These are phyloP conservation scores for Amphipyra berbera DNA, from an alignment of 2,888 invertebrate species.

Conservation along the genomic window DNA sequence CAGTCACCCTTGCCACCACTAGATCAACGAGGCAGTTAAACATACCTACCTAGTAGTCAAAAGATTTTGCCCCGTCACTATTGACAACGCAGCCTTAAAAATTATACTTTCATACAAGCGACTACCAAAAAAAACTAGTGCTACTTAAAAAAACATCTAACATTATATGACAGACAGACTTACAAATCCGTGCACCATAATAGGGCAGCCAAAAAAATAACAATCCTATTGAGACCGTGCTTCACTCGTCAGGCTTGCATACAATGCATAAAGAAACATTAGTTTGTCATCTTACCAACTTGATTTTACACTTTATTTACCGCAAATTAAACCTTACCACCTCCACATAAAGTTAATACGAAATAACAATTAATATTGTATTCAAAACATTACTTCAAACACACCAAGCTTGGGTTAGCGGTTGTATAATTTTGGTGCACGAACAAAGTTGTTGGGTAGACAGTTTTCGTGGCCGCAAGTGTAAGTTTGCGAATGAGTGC, in stretches of 20 bases:
- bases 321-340: constrained; percentile 43
- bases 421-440: constrained; percentile 33
- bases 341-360: constrained; percentile 3
- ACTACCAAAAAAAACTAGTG: constrained; percentile 60
- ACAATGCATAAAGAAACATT: constrained; percentile 71
- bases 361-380: constrained; percentile 41
- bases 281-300: constrained; percentile 53
- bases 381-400: constrained; percentile 61
- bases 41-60: background rate
- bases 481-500: constrained; percentile 52
- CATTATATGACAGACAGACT: constrained; percentile 58
- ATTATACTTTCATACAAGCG: constrained; percentile 56
- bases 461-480: constrained; percentile 28
- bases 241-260: constrained; percentile 65
- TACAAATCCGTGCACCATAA: constrained; percentile 62
- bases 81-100: constrained; percentile 29
- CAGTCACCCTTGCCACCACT: too few relatives aligned
- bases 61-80: constrained; percentile 34
- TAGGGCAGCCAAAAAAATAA: constrained; percentile 64
- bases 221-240: constrained; percentile 57
- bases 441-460: constrained; percentile 20
- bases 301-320: constrained; percentile 8
- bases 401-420: constrained; percentile 32
- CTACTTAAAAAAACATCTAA: constrained; percentile 55
- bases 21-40: too few relatives aligned